Conservation (phyloP, 1,140 invertebrate species). For the Drosophila ambigua region DNA sequence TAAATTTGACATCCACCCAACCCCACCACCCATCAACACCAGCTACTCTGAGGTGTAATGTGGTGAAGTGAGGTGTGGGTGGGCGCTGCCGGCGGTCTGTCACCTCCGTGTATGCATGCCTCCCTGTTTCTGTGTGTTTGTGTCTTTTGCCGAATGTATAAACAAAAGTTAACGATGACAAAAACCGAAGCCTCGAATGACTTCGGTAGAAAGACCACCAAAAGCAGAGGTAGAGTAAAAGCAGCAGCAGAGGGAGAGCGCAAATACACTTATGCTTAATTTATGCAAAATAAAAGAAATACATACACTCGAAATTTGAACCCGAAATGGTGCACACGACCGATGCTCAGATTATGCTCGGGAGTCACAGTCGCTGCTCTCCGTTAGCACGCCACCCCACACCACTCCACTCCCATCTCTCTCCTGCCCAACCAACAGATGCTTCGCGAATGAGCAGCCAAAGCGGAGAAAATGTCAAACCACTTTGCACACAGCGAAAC, state of each 20-base stretch:
- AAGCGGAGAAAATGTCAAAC: constrained; percentile 79
- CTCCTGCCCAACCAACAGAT: too few species aligned
- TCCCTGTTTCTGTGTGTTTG: constrained; percentile 21
- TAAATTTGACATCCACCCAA: constrained; percentile 56
- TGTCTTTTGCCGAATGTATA: constrained; percentile 53
- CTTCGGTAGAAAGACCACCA: constrained; percentile 13
- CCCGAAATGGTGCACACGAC: constrained; percentile 70
- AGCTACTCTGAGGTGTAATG: too few species aligned
- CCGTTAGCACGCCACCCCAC: neutral
- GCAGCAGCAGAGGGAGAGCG: constrained; percentile 19
- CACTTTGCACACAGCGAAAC: constrained; percentile 68
- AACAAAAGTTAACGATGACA: constrained; percentile 62
- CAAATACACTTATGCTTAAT: constrained; percentile 81
- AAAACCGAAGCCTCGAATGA: constrained; percentile 6
- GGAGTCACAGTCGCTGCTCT: constrained; percentile 10
- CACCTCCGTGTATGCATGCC: constrained; percentile 41
- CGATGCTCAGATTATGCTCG: constrained; percentile 41
- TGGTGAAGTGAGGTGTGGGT: constrained; percentile 5
- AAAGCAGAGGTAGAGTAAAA: constrained; percentile 32
- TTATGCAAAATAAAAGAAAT: constrained; percentile 82
- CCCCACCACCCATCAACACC: neutral
- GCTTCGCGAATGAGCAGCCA: constrained; percentile 67
- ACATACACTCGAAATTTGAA: constrained; percentile 73
- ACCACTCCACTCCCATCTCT: neutral
- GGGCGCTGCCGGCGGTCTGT: constrained; percentile 25